phyloP scores from a whole-genome alignment of 64 coral and sea anemone genomes.

The Porites australiensis region DNA sequence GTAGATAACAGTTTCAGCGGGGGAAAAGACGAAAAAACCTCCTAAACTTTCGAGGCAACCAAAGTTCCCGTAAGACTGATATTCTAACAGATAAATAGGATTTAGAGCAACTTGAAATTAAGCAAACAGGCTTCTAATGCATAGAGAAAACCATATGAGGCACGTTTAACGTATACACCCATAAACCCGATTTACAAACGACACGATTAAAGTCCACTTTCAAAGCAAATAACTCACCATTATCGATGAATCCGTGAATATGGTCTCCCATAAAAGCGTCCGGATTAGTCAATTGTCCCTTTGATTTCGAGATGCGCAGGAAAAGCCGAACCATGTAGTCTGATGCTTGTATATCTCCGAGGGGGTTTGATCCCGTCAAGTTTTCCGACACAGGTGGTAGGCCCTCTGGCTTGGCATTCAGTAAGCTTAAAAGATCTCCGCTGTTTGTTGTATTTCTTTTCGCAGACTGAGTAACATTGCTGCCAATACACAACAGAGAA shows the following conservation, averaged over 20 bases:
- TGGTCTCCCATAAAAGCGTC: neutral
- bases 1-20: no score
- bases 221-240: conserved; percentile 18
- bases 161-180: neutral
- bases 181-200: no score
- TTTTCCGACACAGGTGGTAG: neutral
- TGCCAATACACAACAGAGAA: neutral
- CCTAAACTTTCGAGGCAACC: no score
- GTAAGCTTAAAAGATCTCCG: neutral
- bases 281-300: neutral
- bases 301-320: neutral
- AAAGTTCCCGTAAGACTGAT: no score
- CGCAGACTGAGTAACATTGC: no score
- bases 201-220: neutral
- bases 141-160: no score
- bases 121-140: no score
- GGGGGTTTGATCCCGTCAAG: neutral
- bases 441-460: neutral
- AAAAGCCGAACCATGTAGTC: conserved; percentile 16
- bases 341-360: neutral
- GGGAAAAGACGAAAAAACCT: no score
- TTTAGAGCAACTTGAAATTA: no score
- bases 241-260: neutral
- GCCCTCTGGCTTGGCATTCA: neutral
- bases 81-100: no score